Evolutionary conservation across 2,113 vertebrate species (phyloP).

Genomic region (Corythaeola cristata): DNA sequence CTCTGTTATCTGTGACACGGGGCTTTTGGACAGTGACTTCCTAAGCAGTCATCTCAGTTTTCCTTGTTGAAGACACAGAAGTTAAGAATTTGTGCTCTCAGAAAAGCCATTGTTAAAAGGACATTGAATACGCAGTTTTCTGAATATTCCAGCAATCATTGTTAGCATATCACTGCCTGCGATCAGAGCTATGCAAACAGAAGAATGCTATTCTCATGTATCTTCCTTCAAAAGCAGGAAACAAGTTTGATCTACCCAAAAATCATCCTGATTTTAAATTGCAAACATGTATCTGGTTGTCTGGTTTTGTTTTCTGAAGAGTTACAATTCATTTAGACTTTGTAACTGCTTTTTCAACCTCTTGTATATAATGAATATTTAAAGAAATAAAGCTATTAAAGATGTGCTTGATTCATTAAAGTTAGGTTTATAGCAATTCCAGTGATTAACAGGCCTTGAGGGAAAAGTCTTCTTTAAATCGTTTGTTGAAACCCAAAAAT

Average conservation of each 20-base stretch:
- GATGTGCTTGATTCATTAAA: background rate
- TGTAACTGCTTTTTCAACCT: background rate
- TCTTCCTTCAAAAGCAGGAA: conserved; percentile 14
- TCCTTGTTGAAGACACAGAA: background rate
- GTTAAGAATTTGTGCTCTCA: background rate
- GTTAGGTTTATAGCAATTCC: background rate
- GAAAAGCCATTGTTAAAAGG: background rate
- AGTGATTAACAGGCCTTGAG: background rate
- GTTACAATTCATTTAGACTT: background rate
- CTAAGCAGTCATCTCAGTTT: background rate
- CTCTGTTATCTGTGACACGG: background rate
- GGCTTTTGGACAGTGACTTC: background rate
- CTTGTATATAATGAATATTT: background rate
- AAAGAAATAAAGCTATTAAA: background rate
- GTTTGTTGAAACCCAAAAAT: background rate
- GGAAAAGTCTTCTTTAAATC: background rate
- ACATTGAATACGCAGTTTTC: background rate
- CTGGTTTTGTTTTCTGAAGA: background rate
- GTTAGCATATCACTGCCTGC: background rate
- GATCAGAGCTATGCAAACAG: background rate
- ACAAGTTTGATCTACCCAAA: background rate
- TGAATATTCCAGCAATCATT: background rate
- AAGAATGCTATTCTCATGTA: background rate
- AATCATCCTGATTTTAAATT: background rate
- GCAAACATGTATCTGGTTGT: background rate